Conservation (phyloP, 2,797 vertebrate genomes). For the Chelon auratus region DNA sequence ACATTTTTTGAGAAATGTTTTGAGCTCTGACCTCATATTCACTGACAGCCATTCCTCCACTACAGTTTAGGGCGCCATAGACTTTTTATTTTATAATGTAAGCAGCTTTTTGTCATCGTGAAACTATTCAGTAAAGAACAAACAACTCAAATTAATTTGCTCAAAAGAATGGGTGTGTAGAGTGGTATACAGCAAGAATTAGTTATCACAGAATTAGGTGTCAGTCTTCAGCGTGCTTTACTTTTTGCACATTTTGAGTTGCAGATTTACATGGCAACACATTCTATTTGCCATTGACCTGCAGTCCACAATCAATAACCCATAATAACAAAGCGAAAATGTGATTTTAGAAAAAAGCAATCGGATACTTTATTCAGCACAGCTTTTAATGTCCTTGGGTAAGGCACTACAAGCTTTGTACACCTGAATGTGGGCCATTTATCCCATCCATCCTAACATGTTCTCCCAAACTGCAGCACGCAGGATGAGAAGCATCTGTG, state of each 20-base stretch:
- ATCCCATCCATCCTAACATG: too few species aligned
- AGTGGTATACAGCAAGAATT: background rate
- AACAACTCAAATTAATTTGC: background rate
- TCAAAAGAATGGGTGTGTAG: too few species aligned
- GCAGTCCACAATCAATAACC: background rate
- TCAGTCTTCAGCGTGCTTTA: background rate
- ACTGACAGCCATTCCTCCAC: background rate
- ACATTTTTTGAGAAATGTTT: background rate
- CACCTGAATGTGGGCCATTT: too few species aligned
- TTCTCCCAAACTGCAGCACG: too few species aligned
- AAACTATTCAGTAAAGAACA: too few species aligned
- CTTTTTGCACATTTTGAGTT: too few species aligned
- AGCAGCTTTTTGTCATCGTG: background rate
- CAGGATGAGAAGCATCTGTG: background rate
- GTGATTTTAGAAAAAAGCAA: background rate
- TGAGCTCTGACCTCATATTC: slow-evolving; percentile 29
- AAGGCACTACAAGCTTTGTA: too few species aligned
- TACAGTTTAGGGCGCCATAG: background rate
- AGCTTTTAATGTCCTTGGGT: too few species aligned
- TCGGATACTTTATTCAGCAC: too few species aligned
- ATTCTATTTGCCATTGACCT: too few species aligned
- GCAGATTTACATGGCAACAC: too few species aligned
- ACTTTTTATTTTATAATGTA: background rate
- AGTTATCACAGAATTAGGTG: too few species aligned
- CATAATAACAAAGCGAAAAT: background rate